A percentile compares a stretch with the other conserved stretches of the same genome.
Conservation (phyloP, 2,797 vertebrate genomes). For the Siniperca scherzeri region DNA sequence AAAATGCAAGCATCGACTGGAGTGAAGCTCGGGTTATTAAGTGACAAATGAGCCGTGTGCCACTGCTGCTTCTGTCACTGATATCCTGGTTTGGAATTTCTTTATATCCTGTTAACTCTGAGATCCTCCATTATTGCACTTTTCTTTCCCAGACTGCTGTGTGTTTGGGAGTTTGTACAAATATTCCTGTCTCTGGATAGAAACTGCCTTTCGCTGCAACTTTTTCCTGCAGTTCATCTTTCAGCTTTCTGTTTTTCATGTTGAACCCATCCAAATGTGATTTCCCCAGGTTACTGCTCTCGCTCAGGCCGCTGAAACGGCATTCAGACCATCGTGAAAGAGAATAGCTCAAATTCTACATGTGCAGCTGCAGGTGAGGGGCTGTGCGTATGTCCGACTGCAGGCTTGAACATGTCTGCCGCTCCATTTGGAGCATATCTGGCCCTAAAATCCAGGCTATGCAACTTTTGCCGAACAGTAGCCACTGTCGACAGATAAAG, state of each 20-base stretch:
- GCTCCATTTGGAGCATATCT: neutral
- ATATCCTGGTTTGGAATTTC: conserved; percentile 23
- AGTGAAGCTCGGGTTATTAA: conserved; percentile 35
- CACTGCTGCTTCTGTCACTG: conserved; percentile 19
- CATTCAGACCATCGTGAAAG: neutral
- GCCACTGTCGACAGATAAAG: neutral
- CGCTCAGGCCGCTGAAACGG: neutral
- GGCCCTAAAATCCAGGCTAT: neutral
- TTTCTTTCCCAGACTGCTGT: neutral
- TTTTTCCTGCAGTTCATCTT: conserved; percentile 12
- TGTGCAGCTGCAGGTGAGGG: no score
- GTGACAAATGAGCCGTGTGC: conserved; percentile 45
- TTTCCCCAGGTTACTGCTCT: conserved; percentile 4
- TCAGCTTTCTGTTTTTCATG: conserved; percentile 21
- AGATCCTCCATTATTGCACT: neutral
- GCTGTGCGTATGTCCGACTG: no score
- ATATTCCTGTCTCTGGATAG: neutral
- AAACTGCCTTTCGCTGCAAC: conserved; percentile 3
- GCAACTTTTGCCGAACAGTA: neutral
- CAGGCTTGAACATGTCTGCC: neutral
- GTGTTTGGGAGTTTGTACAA: neutral
- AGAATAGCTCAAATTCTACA: neutral
- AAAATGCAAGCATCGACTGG: conserved; percentile 1
- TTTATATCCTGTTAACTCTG: conserved; percentile 10
- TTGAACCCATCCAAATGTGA: conserved; percentile 15